Base-by-base conservation (phyloP, 1,140 invertebrate genomes). In the Pectinophora gossypiella region DNA sequence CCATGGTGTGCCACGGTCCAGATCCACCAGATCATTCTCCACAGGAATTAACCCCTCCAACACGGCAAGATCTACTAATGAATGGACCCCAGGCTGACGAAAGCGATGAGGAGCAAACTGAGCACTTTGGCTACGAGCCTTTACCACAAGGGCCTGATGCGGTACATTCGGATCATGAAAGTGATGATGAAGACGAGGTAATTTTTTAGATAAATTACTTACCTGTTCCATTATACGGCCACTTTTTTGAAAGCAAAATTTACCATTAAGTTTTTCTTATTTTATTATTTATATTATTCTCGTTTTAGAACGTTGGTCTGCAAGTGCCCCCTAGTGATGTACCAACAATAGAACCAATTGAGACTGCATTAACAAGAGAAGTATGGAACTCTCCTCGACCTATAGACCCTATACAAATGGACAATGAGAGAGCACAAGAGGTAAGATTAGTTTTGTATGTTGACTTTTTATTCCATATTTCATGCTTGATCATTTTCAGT, bases 351-450 rank as follows among this genome's bases (percentile, higher is more conserved):
- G 85, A 87, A 59, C 56, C 80, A 35, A 83, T 88, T 66, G 85
- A 87, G 19, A 70, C 61, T 38, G 52, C 59, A 15, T 51, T 87
- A 22, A 68, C 76, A 6, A 75, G 84, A 59, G 73, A 85, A 56
- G 76, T 88, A 5, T 89, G 87, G 87, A 84, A 61, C 56, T 48
- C 61, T 10, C 82, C 85, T 6, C 59, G 81, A 58, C 16, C 61
- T 9, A 60, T 61, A 54, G 74, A 83, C 58, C 70, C 83, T 47
- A 88, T 89, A 42, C 64, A 84, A 59, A 89, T 89, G 85, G 76
- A 88, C 51, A 76, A 57, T 57, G 76, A 82, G 54, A 71, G 76
- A 61, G 84, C 76, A 36, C 76, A 85, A 62, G 74, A 88, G 73
- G 87, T 88, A 62, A n/a, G 27, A 12, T 32, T 32, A 2, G 22